Conservation (phyloP, 1,140 invertebrate genomes). For the Anoplophora glabripennis region DNA sequence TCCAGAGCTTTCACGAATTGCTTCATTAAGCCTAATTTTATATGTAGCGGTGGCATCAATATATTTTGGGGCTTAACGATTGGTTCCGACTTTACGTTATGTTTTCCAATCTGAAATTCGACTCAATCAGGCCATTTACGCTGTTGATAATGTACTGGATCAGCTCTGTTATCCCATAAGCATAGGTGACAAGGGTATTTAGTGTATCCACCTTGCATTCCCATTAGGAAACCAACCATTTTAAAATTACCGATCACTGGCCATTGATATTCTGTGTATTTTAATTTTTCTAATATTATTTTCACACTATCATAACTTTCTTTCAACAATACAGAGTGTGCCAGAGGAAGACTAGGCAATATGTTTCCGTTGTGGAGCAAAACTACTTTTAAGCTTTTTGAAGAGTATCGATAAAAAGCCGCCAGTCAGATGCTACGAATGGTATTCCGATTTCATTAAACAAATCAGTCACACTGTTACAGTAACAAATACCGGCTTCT, state of each 20-base stretch:
- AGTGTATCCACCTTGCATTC: conserved; percentile 48
- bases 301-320: not conserved
- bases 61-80: conserved; percentile 1
- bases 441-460: conserved; percentile 21
- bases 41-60: conserved; percentile 27
- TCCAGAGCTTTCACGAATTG: conserved; percentile 43
- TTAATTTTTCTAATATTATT: not conserved
- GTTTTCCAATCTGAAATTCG: conserved; percentile 46
- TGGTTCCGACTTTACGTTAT: conserved; percentile 46
- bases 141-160: conserved; percentile 40
- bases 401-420: conserved; percentile 40
- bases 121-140: conserved; percentile 39
- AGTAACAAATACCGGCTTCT: conserved; percentile 8
- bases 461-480: conserved; percentile 10
- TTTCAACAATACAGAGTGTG: not conserved
- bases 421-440: conserved; percentile 28
- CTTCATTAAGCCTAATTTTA: conserved; percentile 44
- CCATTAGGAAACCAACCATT: conserved; percentile 43
- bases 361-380: conserved; percentile 45
- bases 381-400: conserved; percentile 41
- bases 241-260: not conserved
- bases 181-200: conserved; percentile 51
- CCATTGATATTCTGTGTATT: not conserved
- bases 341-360: conserved; percentile 35
- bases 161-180: conserved; percentile 49